Percentiles rank a stretch among this genome's conserved stretches.
These are phyloP conservation scores for Lepidonotus clava DNA, from an alignment of 2,888 invertebrate species.

Conservation along the genomic window DNA sequence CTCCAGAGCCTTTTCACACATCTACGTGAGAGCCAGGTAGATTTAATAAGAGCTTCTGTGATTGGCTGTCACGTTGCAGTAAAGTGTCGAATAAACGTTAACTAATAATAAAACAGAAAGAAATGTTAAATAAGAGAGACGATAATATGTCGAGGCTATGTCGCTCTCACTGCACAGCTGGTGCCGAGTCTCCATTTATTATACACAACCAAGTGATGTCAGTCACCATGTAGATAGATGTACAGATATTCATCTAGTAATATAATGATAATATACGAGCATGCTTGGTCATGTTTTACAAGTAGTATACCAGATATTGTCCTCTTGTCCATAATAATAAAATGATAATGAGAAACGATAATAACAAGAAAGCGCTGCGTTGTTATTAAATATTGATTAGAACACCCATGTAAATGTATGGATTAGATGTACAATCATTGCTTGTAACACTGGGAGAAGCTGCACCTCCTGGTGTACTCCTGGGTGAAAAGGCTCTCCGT, in stretches of 20 bases:
- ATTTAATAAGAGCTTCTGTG: conserved; percentile 50
- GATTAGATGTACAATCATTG: conserved; percentile 8
- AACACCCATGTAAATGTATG: conserved; percentile 38
- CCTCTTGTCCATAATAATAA: conserved; percentile 45
- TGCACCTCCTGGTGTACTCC: conserved; percentile 39
- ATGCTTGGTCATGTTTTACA: conserved; percentile 37
- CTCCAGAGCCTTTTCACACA: conserved; percentile 38
- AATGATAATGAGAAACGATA: conserved; percentile 14
- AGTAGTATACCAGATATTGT: conserved; percentile 45
- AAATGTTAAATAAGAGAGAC: background rate
- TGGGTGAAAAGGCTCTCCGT: conserved; percentile 42
- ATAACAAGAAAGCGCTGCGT: conserved; percentile 13
- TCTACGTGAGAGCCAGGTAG: background rate
- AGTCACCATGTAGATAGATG: conserved; percentile 51
- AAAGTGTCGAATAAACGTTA: conserved; percentile 47
- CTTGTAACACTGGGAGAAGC: conserved; percentile 43
- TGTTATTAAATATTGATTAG: conserved; percentile 19
- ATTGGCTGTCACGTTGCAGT: conserved; percentile 48
- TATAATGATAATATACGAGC: conserved; percentile 43
- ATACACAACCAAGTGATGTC: conserved; percentile 26
- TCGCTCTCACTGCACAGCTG: conserved; percentile 6
- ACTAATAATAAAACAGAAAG: background rate
- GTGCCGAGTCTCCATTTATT: background rate
- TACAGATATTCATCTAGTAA: conserved; percentile 51
- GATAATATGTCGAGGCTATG: background rate